These are phyloP conservation scores for Pelosia muscerda DNA, from an alignment of 2,888 invertebrate species.

Conservation along the genomic window DNA sequence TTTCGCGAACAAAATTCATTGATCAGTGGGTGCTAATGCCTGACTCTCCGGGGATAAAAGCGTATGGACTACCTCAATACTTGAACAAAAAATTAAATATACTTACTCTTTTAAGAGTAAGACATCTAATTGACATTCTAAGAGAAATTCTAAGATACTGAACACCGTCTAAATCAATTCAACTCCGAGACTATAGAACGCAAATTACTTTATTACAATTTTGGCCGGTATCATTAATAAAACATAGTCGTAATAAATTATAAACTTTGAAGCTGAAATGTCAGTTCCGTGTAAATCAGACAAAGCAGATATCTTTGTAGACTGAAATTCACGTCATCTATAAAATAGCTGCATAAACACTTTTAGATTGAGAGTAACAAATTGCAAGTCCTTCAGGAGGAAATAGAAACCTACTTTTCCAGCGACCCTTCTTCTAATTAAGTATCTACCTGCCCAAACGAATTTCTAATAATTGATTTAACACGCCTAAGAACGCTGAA, in stretches of 20 bases:
- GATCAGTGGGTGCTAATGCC: too few relatives aligned
- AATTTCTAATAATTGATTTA: slow-evolving; percentile 15
- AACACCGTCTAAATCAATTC: slow-evolving; percentile 30
- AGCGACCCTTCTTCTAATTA: slow-evolving; percentile 17
- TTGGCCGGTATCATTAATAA: slow-evolving; percentile 15
- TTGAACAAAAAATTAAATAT: background rate
- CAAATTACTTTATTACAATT: slow-evolving; percentile 24
- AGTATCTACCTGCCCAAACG: slow-evolving; percentile 14
- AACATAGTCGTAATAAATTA: slow-evolving; percentile 18
- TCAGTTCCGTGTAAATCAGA: slow-evolving; percentile 6
- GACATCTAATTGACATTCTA: slow-evolving; percentile 19
- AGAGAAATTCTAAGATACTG: slow-evolving; percentile 23
- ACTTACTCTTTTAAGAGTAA: background rate
- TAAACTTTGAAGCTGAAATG: slow-evolving; percentile 20
- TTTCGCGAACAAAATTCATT: too few relatives aligned
- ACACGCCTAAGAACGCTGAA: slow-evolving; percentile 2
- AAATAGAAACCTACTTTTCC: slow-evolving; percentile 6
- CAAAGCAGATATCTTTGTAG: slow-evolving; percentile 6
- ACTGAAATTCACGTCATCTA: slow-evolving; percentile 1
- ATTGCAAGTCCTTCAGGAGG: background rate
- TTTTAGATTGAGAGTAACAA: background rate
- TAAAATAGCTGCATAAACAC: slow-evolving; percentile 15
- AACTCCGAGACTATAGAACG: slow-evolving; percentile 14
- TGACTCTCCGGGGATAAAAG: too few relatives aligned
- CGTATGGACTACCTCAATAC: too few relatives aligned